Conservation (phyloP, 2,888 invertebrate genomes). For the Eilema depressum region DNA sequence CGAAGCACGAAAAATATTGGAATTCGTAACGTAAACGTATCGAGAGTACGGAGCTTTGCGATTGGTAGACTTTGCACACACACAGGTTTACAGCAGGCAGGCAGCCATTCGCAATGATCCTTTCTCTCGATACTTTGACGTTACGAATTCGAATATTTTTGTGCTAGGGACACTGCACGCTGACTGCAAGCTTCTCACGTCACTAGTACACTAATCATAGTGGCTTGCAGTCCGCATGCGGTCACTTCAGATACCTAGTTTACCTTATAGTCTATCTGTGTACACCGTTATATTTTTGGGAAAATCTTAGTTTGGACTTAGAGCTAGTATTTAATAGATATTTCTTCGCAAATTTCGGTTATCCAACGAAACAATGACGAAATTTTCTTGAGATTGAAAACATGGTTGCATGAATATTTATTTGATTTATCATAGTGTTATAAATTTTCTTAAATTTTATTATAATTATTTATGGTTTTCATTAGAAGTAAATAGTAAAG, state of each 20-base stretch:
- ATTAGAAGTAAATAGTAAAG: neutral
- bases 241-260: neutral
- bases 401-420: neutral
- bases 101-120: no score
- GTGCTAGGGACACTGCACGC: no score
- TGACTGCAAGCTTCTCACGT: neutral
- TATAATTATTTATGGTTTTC: neutral
- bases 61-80: no score
- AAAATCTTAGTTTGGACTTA: neutral
- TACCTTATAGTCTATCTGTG: conserved; percentile 3
- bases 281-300: neutral
- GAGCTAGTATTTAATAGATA: neutral
- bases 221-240: neutral
- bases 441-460: no score
- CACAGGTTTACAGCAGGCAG: no score
- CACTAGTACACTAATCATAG: neutral
- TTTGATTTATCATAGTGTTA: neutral
- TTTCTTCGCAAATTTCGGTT: neutral
- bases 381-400: neutral
- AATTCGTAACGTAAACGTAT: no score
- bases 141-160: no score
- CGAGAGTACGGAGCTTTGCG: no score
- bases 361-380: no score
- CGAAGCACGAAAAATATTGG: no score
- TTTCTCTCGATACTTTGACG: no score